Evolutionary conservation across 2,113 vertebrate genomes (phyloP), one percentile per base, ranked within the genome.

Genomic region (Syngnathus typhle): DNA sequence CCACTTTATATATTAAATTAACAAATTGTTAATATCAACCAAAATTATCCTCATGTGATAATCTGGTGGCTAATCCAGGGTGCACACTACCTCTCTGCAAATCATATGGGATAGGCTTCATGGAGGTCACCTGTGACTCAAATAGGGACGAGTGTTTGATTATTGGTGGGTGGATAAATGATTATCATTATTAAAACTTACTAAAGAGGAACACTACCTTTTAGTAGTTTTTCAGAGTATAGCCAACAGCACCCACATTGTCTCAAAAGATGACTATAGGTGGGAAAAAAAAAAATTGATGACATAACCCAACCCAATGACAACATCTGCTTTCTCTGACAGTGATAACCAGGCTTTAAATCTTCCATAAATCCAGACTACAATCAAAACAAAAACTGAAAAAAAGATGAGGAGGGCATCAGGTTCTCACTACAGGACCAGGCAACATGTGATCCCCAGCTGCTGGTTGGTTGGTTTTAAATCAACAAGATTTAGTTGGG

Each of bases 401-500:
- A 80, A 82, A 73, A 76, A 64, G 71, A 70, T 37, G 9, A 63
- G 18, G 76, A 74, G 70, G 70, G 55, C 80, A 68, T 75, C 73
- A 71, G 78, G 56, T 82, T 84, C 67, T 84, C 78, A 87, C 72
- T 85, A 86, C 85, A 76, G 73, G 67, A 80, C 77, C 78, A 61
- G 72, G 78, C 73, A 86, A 76, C 84, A 84, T 88, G 87, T 88
- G 87, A 89, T 88, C 75, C 66, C 52, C 75, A 84, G 82, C 78
- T 80, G 79, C 77, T 85, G 83, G 87, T 71, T 85, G 82, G 76
- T 72, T 87, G 27, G 27, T 32, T 81, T 87, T 74, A 56, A 84
- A 87, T 85, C 75, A 85, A 86, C 82, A 90, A 81, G 87, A 87
- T 86, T 88, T 82, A 77, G 79, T 78, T n/a, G 54, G 73, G 64